These are phyloP conservation scores for Priocnemis perturbator DNA, from an alignment of 2,888 invertebrate species.

Conservation along the genomic window DNA sequence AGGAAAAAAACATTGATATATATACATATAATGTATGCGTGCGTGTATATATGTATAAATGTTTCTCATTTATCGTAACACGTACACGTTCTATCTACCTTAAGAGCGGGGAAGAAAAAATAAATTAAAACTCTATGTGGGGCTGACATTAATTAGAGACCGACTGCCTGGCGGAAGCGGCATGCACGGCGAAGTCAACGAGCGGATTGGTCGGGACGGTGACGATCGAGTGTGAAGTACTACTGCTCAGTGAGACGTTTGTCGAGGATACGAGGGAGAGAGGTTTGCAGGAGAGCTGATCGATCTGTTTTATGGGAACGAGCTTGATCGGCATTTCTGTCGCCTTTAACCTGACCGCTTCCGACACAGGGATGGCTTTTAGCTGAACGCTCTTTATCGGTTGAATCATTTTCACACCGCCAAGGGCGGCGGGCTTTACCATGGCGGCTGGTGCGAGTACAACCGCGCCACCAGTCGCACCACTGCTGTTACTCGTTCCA, in stretches of 20 bases:
- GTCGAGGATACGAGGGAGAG: constrained; percentile 60
- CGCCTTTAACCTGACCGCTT: constrained; percentile 64
- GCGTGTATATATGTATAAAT: constrained; percentile 41
- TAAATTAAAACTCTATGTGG: constrained; percentile 70
- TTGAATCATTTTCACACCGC: constrained; percentile 30
- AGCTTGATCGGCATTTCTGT: constrained; percentile 60
- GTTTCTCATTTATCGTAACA: constrained; percentile 30
- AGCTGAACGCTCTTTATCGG: constrained; percentile 60
- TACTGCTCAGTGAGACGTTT: constrained; percentile 59
- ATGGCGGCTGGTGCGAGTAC: constrained; percentile 30
- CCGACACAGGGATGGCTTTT: constrained; percentile 61
- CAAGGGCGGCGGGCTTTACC: constrained; percentile 41
- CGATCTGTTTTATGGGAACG: constrained; percentile 63
- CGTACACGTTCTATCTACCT: constrained; percentile 48
- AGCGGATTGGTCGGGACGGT: constrained; percentile 64
- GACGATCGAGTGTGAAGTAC: constrained; percentile 60
- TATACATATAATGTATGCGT: constrained; percentile 36
- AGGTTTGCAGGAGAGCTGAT: constrained; percentile 68
- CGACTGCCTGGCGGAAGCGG: constrained; percentile 68
- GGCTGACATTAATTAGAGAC: constrained; percentile 69
- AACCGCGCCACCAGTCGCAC: too few species aligned
- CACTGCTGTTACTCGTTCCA: constrained; percentile 27
- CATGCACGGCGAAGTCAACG: constrained; percentile 70
- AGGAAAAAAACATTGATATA: too few species aligned
- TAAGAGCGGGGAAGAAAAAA: constrained; percentile 48